Conservation (phyloP, 2,797 vertebrate species). For the Gadopsis marmoratus region DNA sequence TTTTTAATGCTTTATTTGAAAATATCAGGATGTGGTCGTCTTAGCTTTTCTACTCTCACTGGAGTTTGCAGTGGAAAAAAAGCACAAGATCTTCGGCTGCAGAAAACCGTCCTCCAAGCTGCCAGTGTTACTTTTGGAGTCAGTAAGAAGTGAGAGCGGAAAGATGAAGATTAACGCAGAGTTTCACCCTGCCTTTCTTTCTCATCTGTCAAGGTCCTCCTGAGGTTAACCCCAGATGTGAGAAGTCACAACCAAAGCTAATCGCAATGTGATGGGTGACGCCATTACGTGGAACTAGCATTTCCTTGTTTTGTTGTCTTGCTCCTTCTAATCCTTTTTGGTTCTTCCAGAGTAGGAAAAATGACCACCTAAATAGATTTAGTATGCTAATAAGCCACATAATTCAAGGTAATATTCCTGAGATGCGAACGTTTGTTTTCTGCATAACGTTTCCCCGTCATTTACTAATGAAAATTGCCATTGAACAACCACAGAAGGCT, state of each 20-base stretch:
- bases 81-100: not conserved
- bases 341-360: conserved; percentile 35
- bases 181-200: not conserved
- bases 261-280: conserved; percentile 32
- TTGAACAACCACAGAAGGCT: conserved; percentile 1
- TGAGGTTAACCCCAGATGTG: not conserved
- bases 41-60: not conserved
- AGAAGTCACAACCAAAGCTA: conserved; percentile 29
- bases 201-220: conserved; percentile 13
- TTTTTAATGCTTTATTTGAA: not conserved
- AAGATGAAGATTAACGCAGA: not conserved
- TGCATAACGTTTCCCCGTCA: conserved; percentile 40
- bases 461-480: conserved; percentile 28
- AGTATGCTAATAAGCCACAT: conserved; percentile 54
- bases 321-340: conserved; percentile 58
- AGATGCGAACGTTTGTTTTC: conserved; percentile 52
- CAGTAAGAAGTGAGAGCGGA: not conserved
- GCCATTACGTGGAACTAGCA: conserved; percentile 10
- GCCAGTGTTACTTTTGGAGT: not conserved
- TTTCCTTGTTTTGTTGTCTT: conserved; percentile 47
- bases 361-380: conserved; percentile 56
- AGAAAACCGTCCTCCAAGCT: conserved; percentile 13
- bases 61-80: conserved; percentile 1
- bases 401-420: conserved; percentile 45
- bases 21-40: not conserved